A percentile compares a stretch with the other conserved stretches of the same genome.
These are phyloP conservation scores for Macrocentrus cingulum DNA, from an alignment of 1,140 invertebrate species.

Conservation along the genomic window DNA sequence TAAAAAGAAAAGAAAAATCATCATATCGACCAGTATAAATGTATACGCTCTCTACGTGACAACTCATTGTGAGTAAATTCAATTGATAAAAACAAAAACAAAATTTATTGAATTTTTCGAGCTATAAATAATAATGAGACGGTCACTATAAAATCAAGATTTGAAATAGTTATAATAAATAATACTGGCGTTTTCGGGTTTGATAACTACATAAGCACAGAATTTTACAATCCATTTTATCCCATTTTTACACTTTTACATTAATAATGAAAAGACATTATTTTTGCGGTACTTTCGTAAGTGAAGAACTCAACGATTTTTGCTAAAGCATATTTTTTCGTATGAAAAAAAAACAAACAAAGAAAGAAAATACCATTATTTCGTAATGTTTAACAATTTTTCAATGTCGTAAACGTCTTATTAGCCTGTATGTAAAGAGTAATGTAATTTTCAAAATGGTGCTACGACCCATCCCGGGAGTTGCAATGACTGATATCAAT, in stretches of 20 bases:
- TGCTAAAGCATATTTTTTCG: constrained; percentile 28
- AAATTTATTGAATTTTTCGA: too few relatives aligned
- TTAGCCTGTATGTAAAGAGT: constrained; percentile 27
- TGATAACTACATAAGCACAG: background rate
- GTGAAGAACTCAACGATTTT: constrained; percentile 27
- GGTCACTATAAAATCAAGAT: constrained; percentile 2
- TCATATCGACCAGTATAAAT: constrained; percentile 16
- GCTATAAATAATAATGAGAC: constrained; percentile 11
- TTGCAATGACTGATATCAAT: constrained; percentile 7
- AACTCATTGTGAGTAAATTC: too few relatives aligned
- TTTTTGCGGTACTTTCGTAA: constrained; percentile 25
- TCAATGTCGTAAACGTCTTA: constrained; percentile 29
- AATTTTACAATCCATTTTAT: constrained; percentile 13
- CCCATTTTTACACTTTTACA: constrained; percentile 27
- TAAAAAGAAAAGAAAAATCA: constrained; percentile 14
- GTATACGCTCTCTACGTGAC: background rate
- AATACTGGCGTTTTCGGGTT: background rate
- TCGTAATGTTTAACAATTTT: constrained; percentile 3
- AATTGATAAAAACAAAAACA: too few relatives aligned
- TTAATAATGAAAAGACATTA: constrained; percentile 23
- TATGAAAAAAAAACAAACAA: constrained; percentile 18
- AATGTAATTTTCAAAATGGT: constrained; percentile 32
- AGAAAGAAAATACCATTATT: constrained; percentile 16
- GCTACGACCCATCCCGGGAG: constrained; percentile 22
- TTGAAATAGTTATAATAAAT: background rate